phyloP scores from a whole-genome alignment of 1,140 invertebrate species.

The Aphelinus atriplicis region DNA sequence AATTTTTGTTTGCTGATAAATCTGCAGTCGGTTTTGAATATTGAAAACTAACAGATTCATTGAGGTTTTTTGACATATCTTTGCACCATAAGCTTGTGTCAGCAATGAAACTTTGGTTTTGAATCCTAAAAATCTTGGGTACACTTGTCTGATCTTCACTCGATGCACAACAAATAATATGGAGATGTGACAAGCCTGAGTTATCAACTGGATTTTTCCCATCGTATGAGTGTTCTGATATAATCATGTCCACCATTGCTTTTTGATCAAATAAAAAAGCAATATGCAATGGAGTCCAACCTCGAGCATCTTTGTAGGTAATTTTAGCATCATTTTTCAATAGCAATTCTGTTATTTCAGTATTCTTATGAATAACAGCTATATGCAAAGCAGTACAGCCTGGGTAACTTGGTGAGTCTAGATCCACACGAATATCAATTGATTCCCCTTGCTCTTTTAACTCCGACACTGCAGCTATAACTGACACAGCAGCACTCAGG shows the following conservation, averaged over 20 bases:
- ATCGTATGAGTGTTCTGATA: background rate
- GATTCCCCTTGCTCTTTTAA: too few species aligned
- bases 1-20: background rate
- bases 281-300: constrained; percentile 3
- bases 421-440: background rate
- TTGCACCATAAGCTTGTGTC: too few species aligned
- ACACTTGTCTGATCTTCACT: too few species aligned
- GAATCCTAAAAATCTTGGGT: too few species aligned
- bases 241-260: background rate
- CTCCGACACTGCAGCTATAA: background rate
- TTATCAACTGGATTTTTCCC: background rate
- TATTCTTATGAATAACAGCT: background rate
- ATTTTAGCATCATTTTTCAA: background rate
- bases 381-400: constrained; percentile 7
- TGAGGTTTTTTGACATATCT: too few species aligned
- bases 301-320: background rate
- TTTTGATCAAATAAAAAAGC: constrained; percentile 2
- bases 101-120: too few species aligned
- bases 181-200: background rate
- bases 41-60: too few species aligned
- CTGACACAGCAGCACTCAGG: too few species aligned
- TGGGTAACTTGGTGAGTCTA: background rate
- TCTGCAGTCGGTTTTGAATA: too few species aligned
- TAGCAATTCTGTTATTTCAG: background rate
- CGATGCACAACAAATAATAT: background rate